A percentile compares a stretch with the other conserved stretches of the same genome.
Evolutionary conservation across 2,888 invertebrate genomes (phyloP).

Genomic region (Plusia festucae): DNA sequence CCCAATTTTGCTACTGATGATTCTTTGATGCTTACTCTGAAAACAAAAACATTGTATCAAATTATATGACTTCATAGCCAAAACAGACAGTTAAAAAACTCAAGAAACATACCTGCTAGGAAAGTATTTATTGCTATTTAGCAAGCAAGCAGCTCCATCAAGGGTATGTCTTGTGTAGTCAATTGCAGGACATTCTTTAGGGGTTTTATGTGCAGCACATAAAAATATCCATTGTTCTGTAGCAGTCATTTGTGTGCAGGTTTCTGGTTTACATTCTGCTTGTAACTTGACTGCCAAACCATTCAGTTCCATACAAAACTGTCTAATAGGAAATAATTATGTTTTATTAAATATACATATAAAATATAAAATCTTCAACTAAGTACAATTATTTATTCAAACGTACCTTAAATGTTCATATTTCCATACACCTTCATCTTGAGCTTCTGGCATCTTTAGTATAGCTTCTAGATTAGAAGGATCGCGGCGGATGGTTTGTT

Average conservation of each 20-base stretch:
- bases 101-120: slow-evolving; percentile 95
- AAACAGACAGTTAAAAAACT: neutral
- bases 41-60: slow-evolving; percentile 61
- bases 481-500: slow-evolving; percentile 98
- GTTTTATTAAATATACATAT: neutral
- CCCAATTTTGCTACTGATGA: slow-evolving; percentile 99
- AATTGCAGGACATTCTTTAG: slow-evolving; percentile 99
- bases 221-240: slow-evolving; percentile 99
- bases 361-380: neutral
- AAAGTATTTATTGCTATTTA: slow-evolving; percentile 99
- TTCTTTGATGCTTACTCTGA: slow-evolving; percentile 99
- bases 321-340: slow-evolving; percentile 87
- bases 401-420: slow-evolving; percentile 98
- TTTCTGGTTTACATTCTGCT: slow-evolving; percentile 98
- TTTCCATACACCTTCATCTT: slow-evolving; percentile 99
- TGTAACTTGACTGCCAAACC: slow-evolving; percentile 99
- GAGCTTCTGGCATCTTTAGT: slow-evolving; percentile 98
- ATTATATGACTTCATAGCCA: neutral
- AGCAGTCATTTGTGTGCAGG: slow-evolving; percentile 99
- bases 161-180: slow-evolving; percentile 99
- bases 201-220: slow-evolving; percentile 99
- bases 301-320: slow-evolving; percentile 99
- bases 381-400: neutral
- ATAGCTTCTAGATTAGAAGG: slow-evolving; percentile 98
- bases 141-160: slow-evolving; percentile 99